phyloP scores from a whole-genome alignment of 2,888 invertebrate genomes.

The Calameuta pallipes region DNA sequence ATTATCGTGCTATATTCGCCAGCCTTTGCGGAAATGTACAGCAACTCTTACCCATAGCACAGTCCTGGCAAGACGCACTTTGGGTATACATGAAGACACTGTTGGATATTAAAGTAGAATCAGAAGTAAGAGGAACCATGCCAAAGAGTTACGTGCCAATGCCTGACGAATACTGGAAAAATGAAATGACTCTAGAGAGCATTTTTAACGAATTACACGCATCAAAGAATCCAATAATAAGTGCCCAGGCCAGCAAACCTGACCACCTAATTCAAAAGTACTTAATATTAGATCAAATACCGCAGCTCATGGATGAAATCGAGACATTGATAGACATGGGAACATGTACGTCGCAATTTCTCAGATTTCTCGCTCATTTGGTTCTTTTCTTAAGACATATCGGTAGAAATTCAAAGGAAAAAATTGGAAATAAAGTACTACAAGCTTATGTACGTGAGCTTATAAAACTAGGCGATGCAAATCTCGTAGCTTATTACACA shows the following conservation, averaged over 20 bases:
- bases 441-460: constrained; percentile 79
- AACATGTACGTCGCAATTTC: constrained; percentile 70
- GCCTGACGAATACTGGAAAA: constrained; percentile 78
- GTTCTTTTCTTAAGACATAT: constrained; percentile 85
- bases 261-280: constrained; percentile 86
- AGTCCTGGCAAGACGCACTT: constrained; percentile 89
- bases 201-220: constrained; percentile 77
- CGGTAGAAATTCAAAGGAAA: constrained; percentile 77
- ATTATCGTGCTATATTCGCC: constrained; percentile 60
- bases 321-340: constrained; percentile 73
- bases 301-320: constrained; percentile 78
- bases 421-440: constrained; percentile 80
- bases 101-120: constrained; percentile 88
- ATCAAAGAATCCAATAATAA: constrained; percentile 70
- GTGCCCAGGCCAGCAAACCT: constrained; percentile 73
- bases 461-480: constrained; percentile 79
- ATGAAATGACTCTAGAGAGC: constrained; percentile 76
- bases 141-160: constrained; percentile 69
- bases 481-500: constrained; percentile 87
- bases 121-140: constrained; percentile 75
- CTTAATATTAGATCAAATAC: constrained; percentile 85
- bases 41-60: constrained; percentile 80
- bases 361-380: constrained; percentile 88
- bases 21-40: constrained; percentile 84
- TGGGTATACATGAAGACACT: constrained; percentile 89